Conservation (phyloP, 2,797 vertebrate species). For the Huso huso region DNA sequence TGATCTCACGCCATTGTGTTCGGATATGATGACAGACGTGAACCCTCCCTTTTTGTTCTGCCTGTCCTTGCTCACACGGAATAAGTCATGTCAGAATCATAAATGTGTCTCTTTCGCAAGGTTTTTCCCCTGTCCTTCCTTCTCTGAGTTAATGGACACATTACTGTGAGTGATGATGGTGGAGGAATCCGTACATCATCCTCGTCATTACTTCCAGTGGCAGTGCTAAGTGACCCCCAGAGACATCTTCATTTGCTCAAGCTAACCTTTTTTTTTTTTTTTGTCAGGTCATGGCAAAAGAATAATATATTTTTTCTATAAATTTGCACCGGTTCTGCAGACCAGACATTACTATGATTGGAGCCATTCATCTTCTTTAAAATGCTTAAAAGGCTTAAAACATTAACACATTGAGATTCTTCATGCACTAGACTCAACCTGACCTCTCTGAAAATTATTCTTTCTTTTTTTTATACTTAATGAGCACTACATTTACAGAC, state of each 20-base stretch:
- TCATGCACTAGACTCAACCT: too few species aligned
- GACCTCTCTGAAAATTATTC: too few species aligned
- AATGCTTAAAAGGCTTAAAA: too few species aligned
- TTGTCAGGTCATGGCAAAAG: conserved; percentile 13
- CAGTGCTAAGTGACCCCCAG: conserved; percentile 18
- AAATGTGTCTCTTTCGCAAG: conserved; percentile 11
- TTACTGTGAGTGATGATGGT: conserved; percentile 48
- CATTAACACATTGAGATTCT: too few species aligned
- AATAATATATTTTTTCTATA: conserved; percentile 18
- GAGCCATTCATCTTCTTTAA: background rate
- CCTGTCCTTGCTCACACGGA: conserved; percentile 19
- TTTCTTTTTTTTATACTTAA: too few species aligned
- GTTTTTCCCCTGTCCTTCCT: conserved; percentile 10
- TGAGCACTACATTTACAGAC: too few species aligned
- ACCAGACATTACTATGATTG: background rate
- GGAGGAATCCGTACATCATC: conserved; percentile 32
- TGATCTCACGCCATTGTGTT: too few species aligned
- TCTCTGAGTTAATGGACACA: conserved; percentile 40
- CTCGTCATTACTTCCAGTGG: conserved; percentile 41
- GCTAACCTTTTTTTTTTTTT: conserved; percentile 31
- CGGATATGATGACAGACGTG: too few species aligned
- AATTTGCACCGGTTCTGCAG: conserved; percentile 5
- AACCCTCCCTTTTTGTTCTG: conserved; percentile 2
- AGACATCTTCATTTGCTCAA: conserved; percentile 48
- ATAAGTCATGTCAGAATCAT: conserved; percentile 18